Evolutionary conservation across 2,113 vertebrate species (phyloP).

Genomic region (Sus scrofa): T2T-Sscrofa CM000812.6:278631501-278632000

Average conservation of each 20-base stretch:
- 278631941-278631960: not conserved
- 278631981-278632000: not conserved
- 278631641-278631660: not conserved
- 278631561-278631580: not conserved
- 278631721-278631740: not conserved
- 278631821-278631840: not conserved
- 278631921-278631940: not conserved
- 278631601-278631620: not conserved
- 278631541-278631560: not conserved
- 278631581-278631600: not conserved
- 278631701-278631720: rapidly evolving
- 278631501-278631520: not conserved
- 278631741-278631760: not conserved
- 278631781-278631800: not conserved
- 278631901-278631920: not conserved
- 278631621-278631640: not conserved
- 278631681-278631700: not conserved
- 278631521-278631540: not conserved
- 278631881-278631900: rapidly evolving
- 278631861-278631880: not conserved
- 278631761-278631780: not conserved
- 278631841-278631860: not conserved
- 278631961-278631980: not conserved
- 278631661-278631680: not conserved
- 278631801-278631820: not conserved